These are phyloP conservation scores for Drosophila equinoxialis DNA, from an alignment of 1,140 invertebrate species.

Conservation along the genomic window DNA sequence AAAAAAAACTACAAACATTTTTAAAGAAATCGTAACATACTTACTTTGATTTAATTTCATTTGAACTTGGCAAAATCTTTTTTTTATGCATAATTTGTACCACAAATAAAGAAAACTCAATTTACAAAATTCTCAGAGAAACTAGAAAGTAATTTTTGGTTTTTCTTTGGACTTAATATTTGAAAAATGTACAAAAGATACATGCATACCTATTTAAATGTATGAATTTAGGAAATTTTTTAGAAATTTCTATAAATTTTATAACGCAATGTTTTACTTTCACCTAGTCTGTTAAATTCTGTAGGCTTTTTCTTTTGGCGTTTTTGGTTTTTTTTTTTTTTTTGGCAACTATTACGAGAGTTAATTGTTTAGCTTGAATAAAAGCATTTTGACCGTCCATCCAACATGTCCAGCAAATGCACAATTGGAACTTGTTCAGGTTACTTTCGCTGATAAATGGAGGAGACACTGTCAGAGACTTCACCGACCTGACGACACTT, in stretches of 20 bases:
- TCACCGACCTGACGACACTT: conserved; percentile 17
- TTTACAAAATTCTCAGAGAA: no score
- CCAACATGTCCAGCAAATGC: conserved; percentile 22
- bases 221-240: background rate
- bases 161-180: no score
- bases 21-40: no score
- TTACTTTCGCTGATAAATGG: conserved; percentile 78
- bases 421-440: conserved; percentile 76
- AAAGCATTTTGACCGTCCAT: conserved; percentile 45
- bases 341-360: conserved; percentile 69
- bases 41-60: no score
- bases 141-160: no score
- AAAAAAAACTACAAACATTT: background rate
- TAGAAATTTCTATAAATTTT: background rate
- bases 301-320: conserved; percentile 30
- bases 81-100: no score
- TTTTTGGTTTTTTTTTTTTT: conserved; percentile 45
- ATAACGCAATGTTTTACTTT: conserved; percentile 39
- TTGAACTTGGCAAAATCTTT: no score
- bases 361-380: conserved; percentile 59
- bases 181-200: no score
- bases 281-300: conserved; percentile 50
- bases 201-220: no score
- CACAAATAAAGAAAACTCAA: no score
- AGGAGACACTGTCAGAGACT: conserved; percentile 17